Conservation (phyloP, 2,113 vertebrate genomes). For the Anoplopoma fimbria region DNA sequence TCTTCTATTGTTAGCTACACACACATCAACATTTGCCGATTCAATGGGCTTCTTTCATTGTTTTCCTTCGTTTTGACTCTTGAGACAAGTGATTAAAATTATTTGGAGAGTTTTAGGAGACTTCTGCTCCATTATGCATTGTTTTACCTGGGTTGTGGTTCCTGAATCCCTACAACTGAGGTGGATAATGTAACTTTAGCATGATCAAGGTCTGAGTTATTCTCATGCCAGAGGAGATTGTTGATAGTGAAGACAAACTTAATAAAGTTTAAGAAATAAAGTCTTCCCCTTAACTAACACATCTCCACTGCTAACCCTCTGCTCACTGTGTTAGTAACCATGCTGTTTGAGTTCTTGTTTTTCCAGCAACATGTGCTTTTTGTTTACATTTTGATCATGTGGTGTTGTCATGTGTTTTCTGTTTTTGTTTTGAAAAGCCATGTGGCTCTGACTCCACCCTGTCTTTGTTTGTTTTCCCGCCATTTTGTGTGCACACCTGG, state of each 20-base stretch:
- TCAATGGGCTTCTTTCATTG: background rate
- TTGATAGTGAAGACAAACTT: background rate
- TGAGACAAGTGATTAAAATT: background rate
- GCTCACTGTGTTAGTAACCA: no score
- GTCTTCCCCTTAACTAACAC: background rate
- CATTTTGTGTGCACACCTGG: no score
- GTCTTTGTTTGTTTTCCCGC: no score
- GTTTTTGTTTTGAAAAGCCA: no score
- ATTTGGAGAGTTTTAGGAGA: background rate
- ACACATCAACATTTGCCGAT: background rate
- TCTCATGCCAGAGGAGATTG: no score
- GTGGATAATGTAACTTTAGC: background rate
- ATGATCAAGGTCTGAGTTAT: no score
- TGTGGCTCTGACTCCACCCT: no score
- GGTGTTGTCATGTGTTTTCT: no score
- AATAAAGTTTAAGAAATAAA: background rate
- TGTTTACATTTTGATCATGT: no score
- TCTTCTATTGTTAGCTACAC: background rate
- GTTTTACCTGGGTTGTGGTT: background rate
- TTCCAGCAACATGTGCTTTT: no score
- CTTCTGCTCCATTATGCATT: background rate
- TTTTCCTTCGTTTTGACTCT: background rate
- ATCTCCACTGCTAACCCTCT: no score
- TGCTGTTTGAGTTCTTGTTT: no score
- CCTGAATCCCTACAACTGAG: background rate